These are phyloP conservation scores for Ophion obscuratus DNA, from an alignment of 2,888 invertebrate genomes.

Conservation along the genomic window DNA sequence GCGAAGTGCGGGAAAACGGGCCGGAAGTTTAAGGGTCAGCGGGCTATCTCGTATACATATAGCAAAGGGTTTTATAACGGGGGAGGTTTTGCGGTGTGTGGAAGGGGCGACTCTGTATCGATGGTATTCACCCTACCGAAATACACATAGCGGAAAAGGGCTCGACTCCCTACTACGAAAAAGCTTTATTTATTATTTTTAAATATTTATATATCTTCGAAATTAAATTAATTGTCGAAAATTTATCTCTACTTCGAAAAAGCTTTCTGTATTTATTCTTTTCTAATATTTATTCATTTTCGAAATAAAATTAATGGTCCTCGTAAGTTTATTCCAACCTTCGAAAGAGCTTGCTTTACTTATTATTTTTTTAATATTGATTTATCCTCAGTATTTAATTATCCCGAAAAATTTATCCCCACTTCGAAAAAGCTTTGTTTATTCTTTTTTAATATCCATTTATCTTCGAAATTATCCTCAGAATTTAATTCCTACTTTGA, in stretches of 20 bases:
- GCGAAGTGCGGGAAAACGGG: constrained; percentile 57
- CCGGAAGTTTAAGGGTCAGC: constrained; percentile 62
- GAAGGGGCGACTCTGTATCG: constrained; percentile 41
- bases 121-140: constrained; percentile 57
- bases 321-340: too few species aligned
- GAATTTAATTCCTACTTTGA: background rate
- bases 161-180: background rate
- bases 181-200: background rate
- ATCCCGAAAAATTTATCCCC: background rate
- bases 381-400: too few species aligned
- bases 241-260: too few species aligned
- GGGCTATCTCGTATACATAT: constrained; percentile 21
- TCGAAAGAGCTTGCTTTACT: background rate
- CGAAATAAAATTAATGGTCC: too few species aligned
- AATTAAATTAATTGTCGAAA: too few species aligned
- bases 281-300: too few species aligned
- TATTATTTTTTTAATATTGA: too few species aligned
- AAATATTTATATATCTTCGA: too few species aligned
- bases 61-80: constrained; percentile 50
- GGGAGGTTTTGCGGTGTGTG: constrained; percentile 40
- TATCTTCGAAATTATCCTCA: constrained; percentile 1
- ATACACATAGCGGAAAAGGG: constrained; percentile 53
- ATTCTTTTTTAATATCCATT: too few species aligned
- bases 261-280: too few species aligned
- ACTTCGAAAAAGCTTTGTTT: background rate